Conservation (phyloP, 1,140 invertebrate genomes). For the Aphelinus atriplicis region DNA sequence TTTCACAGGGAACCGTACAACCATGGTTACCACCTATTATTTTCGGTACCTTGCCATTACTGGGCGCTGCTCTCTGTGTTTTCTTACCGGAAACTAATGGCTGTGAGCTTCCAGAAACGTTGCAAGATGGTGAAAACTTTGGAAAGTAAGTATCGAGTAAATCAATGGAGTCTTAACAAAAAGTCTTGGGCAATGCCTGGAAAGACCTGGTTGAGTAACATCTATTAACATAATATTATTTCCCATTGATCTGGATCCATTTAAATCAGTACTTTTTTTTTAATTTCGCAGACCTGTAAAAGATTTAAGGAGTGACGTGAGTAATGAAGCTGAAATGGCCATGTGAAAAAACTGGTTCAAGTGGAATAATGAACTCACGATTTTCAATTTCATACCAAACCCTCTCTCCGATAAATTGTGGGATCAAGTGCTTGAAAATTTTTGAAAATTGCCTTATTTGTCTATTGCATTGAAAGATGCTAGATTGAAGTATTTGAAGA, state of each 20-base stretch:
- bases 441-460: constrained; percentile 33
- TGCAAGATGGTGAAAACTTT: constrained; percentile 81
- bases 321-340: constrained; percentile 48
- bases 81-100: constrained; percentile 81
- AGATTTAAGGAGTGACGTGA: constrained; percentile 22
- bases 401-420: too few species aligned
- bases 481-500: too few species aligned
- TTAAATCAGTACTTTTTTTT: too few species aligned
- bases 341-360: constrained; percentile 39
- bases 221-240: too few species aligned
- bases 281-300: too few species aligned
- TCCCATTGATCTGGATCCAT: too few species aligned
- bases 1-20: constrained; percentile 56
- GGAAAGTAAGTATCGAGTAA: constrained; percentile 64
- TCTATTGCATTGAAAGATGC: constrained; percentile 29
- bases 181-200: too few species aligned
- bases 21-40: constrained; percentile 73
- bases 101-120: constrained; percentile 77
- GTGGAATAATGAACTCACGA: too few species aligned
- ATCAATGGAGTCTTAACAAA: too few species aligned
- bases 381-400: neutral
- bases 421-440: neutral
- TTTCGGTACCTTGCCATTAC: constrained; percentile 74
- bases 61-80: constrained; percentile 73
- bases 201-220: too few species aligned